phyloP scores from a whole-genome alignment of 2,888 invertebrate genomes.

The Thelaira solivaga region DNA sequence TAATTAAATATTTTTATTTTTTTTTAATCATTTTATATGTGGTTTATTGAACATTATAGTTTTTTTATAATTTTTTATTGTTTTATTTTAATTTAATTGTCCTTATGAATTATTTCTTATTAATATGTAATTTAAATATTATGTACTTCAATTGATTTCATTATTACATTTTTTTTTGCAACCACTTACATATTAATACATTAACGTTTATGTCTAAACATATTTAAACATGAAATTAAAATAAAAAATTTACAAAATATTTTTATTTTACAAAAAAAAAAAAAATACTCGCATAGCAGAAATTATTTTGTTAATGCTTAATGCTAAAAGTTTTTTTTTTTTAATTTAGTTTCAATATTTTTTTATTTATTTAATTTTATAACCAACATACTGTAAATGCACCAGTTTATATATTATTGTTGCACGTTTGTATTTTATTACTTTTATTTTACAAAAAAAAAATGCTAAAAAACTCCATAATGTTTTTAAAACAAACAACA shows the following conservation, averaged over 20 bases:
- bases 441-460: background rate
- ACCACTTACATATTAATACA: background rate
- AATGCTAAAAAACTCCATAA: constrained; percentile 33
- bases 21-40: background rate
- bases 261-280: background rate
- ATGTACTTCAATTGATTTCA: background rate
- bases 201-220: no score
- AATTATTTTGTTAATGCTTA: no score
- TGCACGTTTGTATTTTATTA: background rate
- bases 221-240: no score
- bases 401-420: constrained; percentile 42
- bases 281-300: no score
- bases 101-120: constrained; percentile 22
- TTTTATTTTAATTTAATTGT: background rate
- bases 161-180: background rate
- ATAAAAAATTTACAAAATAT: no score
- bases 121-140: constrained; percentile 19
- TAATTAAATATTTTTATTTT: constrained; percentile 13
- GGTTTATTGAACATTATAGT: constrained; percentile 24
- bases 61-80: background rate
- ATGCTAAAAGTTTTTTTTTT: background rate
- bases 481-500: constrained; percentile 55
- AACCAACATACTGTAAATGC: constrained; percentile 45
- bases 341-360: background rate
- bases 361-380: constrained; percentile 8